phyloP scores from a whole-genome alignment of 2,888 invertebrate genomes.

The Acrocyrtus sp. region DNA sequence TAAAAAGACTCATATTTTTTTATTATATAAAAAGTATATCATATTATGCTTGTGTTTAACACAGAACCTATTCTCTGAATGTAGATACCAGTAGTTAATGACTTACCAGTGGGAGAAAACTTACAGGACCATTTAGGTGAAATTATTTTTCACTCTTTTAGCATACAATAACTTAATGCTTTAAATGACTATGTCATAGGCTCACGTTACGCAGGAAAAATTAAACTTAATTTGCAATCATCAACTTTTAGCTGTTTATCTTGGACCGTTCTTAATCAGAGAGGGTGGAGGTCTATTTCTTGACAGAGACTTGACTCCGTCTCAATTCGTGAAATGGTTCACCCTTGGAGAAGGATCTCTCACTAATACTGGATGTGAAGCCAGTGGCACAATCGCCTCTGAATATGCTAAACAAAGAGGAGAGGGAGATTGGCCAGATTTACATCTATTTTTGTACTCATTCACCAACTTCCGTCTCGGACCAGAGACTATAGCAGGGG shows the following conservation, averaged over 20 bases:
- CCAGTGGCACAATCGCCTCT: slow-evolving; percentile 48
- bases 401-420: slow-evolving; percentile 54
- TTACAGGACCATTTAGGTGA: slow-evolving; percentile 53
- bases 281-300: slow-evolving; percentile 21
- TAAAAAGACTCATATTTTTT: no score
- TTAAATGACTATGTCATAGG: no score
- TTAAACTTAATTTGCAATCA: no score
- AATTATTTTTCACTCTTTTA: no score
- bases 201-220: no score
- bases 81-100: slow-evolving; percentile 52
- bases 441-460: slow-evolving; percentile 34
- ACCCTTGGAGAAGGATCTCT: slow-evolving; percentile 43
- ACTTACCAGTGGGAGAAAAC: slow-evolving; percentile 53
- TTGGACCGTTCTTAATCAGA: slow-evolving; percentile 52
- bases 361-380: slow-evolving; percentile 35
- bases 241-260: no score
- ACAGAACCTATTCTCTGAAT: slow-evolving; percentile 33
- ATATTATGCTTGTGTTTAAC: no score
- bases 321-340: slow-evolving; percentile 46
- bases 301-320: slow-evolving; percentile 45
- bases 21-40: no score
- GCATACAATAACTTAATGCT: no score
- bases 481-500: slow-evolving; percentile 23
- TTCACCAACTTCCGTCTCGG: slow-evolving; percentile 36
- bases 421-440: slow-evolving; percentile 59